A percentile compares a stretch with the other conserved stretches of the same genome.
phyloP scores from a whole-genome alignment of 2,888 invertebrate species.

The Drosophila suboccidentalis region DNA sequence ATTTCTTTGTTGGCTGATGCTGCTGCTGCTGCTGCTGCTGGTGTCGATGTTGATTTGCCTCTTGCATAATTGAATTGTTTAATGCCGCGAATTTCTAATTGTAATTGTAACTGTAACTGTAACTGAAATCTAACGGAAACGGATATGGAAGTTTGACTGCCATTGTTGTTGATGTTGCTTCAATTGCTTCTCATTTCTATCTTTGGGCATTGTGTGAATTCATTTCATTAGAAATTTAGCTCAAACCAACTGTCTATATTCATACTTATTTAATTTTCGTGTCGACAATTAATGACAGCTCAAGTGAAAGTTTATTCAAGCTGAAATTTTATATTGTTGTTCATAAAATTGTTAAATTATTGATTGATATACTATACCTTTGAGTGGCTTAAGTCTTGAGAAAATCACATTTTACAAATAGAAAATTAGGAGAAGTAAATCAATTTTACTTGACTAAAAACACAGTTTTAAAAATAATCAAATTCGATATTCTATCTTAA shows the following conservation, averaged over 20 bases:
- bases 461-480: background rate
- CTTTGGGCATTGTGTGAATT: constrained; percentile 55
- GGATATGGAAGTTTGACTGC: constrained; percentile 66
- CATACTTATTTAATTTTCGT: constrained; percentile 49
- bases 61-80: constrained; percentile 79
- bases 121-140: constrained; percentile 64
- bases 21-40: constrained; percentile 22
- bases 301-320: constrained; percentile 8
- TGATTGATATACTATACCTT: background rate
- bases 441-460: background rate
- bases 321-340: background rate
- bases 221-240: constrained; percentile 66
- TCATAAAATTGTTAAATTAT: background rate
- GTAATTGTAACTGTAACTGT: constrained; percentile 50
- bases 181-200: constrained; percentile 20
- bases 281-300: constrained; percentile 25
- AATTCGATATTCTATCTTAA: background rate
- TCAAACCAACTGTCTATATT: constrained; percentile 53
- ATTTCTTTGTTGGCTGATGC: constrained; percentile 26
- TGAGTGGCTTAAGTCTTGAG: background rate
- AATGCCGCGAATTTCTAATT: constrained; percentile 71
- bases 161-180: constrained; percentile 35
- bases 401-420: background rate
- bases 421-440: background rate
- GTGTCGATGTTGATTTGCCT: constrained; percentile 53